Evolutionary conservation across 2,113 vertebrate genomes (phyloP).

Genomic region (Pitta sordida): DNA sequence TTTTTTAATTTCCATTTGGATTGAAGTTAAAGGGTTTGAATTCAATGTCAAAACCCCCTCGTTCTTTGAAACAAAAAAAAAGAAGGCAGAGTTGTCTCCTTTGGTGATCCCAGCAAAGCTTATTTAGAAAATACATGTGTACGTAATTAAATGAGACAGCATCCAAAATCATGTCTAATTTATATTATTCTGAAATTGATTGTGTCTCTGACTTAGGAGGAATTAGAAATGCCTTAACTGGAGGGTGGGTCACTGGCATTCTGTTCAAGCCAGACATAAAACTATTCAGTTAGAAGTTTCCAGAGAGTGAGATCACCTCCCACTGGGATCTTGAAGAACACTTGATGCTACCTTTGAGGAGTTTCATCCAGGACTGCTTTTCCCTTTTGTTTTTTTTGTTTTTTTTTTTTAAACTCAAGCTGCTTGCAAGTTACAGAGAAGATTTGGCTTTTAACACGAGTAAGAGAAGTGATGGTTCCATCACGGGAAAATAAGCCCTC

Average conservation of each 20-base stretch:
- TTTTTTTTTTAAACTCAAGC: not conserved
- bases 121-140: not conserved
- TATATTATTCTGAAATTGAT: not conserved
- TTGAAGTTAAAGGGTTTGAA: not conserved
- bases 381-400: not conserved
- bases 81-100: not conserved
- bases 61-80: not conserved
- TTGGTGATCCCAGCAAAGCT: not conserved
- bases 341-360: not conserved
- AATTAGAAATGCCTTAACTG: not conserved
- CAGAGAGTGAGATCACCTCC: not conserved
- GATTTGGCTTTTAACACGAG: not conserved
- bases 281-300: not conserved
- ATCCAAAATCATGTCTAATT: not conserved
- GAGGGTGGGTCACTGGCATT: not conserved
- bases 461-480: not conserved
- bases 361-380: not conserved
- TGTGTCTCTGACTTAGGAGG: not conserved
- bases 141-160: not conserved
- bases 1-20: not conserved
- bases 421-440: not conserved
- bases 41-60: not conserved
- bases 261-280: not conserved
- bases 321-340: not conserved
- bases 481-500: not conserved